These are phyloP conservation scores for Bothrops jararaca DNA, from an alignment of 2,113 vertebrate genomes.

Conservation along the genomic window DNA sequence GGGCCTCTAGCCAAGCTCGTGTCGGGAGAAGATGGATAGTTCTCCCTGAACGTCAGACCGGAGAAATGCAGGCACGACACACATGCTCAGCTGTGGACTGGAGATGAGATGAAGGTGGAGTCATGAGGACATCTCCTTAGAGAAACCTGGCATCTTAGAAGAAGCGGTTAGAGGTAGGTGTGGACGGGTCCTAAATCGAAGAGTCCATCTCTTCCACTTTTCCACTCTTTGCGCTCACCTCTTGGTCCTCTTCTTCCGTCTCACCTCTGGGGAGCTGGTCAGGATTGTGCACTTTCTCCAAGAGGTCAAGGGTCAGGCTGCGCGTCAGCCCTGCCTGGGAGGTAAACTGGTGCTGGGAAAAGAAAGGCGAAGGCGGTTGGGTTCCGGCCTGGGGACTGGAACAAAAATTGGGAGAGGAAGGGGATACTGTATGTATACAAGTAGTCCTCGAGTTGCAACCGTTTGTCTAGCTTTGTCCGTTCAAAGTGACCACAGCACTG, in stretches of 20 bases:
- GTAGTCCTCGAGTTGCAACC: too few species aligned
- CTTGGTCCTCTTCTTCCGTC: constrained; percentile 81
- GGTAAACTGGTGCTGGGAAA: constrained; percentile 75
- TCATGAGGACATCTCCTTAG: neutral
- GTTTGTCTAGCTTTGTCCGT: too few species aligned
- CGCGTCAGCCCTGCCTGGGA: constrained; percentile 72
- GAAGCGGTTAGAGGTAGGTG: neutral
- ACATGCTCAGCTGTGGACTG: neutral
- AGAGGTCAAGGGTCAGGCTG: constrained; percentile 80
- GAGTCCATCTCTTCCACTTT: neutral
- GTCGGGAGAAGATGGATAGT: neutral
- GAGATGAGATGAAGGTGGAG: neutral
- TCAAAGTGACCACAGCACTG: too few species aligned
- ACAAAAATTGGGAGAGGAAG: neutral
- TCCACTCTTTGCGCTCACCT: constrained; percentile 56
- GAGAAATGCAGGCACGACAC: neutral
- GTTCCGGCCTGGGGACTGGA: neutral
- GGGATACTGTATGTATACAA: neutral
- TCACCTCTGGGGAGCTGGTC: constrained; percentile 71
- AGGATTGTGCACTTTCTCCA: constrained; percentile 81
- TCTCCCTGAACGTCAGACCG: neutral
- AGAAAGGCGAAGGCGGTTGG: neutral
- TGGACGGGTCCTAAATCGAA: neutral
- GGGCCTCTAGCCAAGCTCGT: neutral
- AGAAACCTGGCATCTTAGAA: neutral